These are phyloP conservation scores for Falco concolor DNA, from an alignment of 2,797 vertebrate genomes.

Conservation along the genomic window DNA sequence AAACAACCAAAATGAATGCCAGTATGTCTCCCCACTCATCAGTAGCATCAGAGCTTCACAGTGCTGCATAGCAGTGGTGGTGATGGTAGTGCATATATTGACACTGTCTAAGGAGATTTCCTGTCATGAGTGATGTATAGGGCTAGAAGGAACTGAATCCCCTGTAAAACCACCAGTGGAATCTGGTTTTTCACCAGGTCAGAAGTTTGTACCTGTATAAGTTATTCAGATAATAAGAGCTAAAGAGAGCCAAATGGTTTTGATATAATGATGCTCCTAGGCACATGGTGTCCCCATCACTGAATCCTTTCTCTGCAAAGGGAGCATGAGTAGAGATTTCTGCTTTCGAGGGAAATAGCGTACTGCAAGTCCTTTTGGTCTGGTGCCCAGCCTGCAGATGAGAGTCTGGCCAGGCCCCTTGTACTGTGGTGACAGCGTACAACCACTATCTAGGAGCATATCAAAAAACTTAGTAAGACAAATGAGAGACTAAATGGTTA, in stretches of 20 bases:
- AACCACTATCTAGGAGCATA: not conserved
- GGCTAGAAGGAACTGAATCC: not conserved
- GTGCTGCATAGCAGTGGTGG: not conserved
- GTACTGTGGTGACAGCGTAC: not conserved
- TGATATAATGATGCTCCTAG: not conserved
- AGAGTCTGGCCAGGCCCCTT: not conserved
- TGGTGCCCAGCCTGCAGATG: not conserved
- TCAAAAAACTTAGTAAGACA: not conserved
- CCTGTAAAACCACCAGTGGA: not conserved
- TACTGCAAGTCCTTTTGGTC: not conserved
- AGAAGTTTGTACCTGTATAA: not conserved
- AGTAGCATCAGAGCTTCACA: not conserved
- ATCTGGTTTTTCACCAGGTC: not conserved
- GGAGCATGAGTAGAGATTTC: not conserved
- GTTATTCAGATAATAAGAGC: not conserved
- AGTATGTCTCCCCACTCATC: not conserved
- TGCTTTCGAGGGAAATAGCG: not conserved
- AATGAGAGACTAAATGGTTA: conserved; percentile 1
- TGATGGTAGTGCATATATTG: not conserved
- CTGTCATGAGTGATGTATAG: not conserved
- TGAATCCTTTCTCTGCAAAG: not conserved
- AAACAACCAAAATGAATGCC: not conserved
- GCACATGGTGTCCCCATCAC: not conserved
- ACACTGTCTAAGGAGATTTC: not conserved
- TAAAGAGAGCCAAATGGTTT: not conserved